Base-by-base conservation (phyloP, 2,113 vertebrate genomes). In the Dinomys branickii region DNA sequence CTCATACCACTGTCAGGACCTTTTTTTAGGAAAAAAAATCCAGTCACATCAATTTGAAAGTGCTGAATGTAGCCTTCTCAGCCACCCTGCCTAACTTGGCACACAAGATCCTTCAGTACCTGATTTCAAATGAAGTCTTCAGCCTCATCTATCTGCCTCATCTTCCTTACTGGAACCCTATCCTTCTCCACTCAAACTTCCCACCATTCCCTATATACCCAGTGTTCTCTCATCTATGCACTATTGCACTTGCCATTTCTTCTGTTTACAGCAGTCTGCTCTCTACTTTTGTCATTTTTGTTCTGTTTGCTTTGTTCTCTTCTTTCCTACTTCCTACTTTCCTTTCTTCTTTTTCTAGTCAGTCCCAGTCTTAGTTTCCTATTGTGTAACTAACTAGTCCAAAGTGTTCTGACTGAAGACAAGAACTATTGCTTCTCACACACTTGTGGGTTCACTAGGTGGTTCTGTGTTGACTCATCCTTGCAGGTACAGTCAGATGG, bases 361-460 rank as follows among this genome's bases (percentile, higher is more conserved):
- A 94, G 85, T 89, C 30, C 30, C 30, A 17, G n/a, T 77, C 56
- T 94, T 86, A 52, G 38, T 85, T 87, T 95, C 59, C 41, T 95
- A 22, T 52, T 81, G 6, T 65, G 1, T 82, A 73, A 85, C n/a
- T 94, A 84, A 59, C 63, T 19, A 82, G 9, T 85, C 61, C 59
- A 95, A 81, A 82, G 63, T 28, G 82, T 65, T 88, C 44, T 59
- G 13, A 28, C 38, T 92, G 47, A 94, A 89, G 73, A 77, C 9
- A 91, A 16, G 1, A 30, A 35, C 16, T 38, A 89, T 88, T n/a
- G 75, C 67, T 94, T 94, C 30, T 82, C 89, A 92, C n/a, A 94
- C 63, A 88, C 20, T 24, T 41, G 2, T 92, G 50, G 63, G 22
- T 94, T 89, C 85, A 75, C 22, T 77, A 28, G 7, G 1, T 75